These are phyloP conservation scores for Desoria tigrina DNA, from an alignment of 2,888 invertebrate species.

Conservation along the genomic window DNA sequence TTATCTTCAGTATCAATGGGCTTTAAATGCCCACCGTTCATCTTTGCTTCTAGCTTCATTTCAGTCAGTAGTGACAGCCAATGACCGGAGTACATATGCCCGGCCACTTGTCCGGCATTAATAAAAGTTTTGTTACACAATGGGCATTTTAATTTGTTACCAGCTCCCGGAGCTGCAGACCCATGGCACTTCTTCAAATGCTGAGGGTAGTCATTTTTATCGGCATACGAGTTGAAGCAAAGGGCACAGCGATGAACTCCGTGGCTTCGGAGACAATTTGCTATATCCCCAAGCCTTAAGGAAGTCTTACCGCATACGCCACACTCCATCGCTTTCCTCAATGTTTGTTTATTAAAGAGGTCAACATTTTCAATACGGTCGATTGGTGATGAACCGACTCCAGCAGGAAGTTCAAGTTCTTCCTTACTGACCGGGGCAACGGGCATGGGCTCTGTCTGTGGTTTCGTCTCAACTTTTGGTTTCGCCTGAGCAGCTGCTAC, in stretches of 20 bases:
- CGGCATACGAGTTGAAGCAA: slow-evolving; percentile 50
- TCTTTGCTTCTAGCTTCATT: slow-evolving; percentile 7
- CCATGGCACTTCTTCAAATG: slow-evolving; percentile 48
- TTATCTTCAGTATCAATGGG: no score
- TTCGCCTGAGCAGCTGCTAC: neutral
- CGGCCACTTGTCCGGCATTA: slow-evolving; percentile 49
- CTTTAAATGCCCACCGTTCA: neutral
- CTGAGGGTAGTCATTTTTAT: slow-evolving; percentile 37
- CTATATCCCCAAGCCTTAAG: slow-evolving; percentile 38
- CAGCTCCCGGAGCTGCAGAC: neutral
- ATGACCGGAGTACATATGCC: slow-evolving; percentile 47
- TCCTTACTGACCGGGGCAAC: neutral
- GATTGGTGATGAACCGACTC: slow-evolving; percentile 49
- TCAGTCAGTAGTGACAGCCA: slow-evolving; percentile 38
- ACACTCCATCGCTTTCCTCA: slow-evolving; percentile 38
- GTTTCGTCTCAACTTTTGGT: neutral
- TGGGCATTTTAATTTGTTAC: slow-evolving; percentile 40
- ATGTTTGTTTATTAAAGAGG: slow-evolving; percentile 33
- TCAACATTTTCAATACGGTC: slow-evolving; percentile 46
- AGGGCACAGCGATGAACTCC: slow-evolving; percentile 49
- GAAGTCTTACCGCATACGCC: slow-evolving; percentile 42
- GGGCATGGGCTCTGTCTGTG: neutral
- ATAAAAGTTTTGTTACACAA: slow-evolving; percentile 41
- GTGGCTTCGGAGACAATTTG: slow-evolving; percentile 45
- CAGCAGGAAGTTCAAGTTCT: slow-evolving; percentile 41